Percentiles rank a stretch among this genome's conserved stretches.
Conservation (phyloP, 2,113 vertebrate genomes). For the Parotia lawesii region DNA sequence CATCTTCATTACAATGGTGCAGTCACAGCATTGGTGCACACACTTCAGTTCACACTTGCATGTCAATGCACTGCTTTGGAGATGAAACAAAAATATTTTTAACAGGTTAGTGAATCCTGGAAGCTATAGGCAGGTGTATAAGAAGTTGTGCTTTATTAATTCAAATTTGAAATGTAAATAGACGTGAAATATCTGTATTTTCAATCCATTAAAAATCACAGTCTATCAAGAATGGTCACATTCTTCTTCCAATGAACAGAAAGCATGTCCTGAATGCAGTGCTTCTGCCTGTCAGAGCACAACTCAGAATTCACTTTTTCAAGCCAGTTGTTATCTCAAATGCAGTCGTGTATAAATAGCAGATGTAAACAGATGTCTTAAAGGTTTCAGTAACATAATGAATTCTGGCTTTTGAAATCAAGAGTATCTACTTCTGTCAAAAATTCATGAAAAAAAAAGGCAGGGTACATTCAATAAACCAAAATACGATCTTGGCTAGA, state of each 20-base stretch:
- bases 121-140: background rate
- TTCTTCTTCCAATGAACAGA: constrained; percentile 20
- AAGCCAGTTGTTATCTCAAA: background rate
- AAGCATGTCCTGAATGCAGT: background rate
- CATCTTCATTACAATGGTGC: constrained; percentile 72
- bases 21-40: constrained; percentile 21
- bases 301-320: background rate
- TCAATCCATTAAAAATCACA: constrained; percentile 51
- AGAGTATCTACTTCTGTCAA: background rate
- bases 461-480: background rate
- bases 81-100: background rate
- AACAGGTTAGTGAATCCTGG: background rate
- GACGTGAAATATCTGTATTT: background rate
- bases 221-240: background rate
- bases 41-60: background rate
- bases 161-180: background rate
- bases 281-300: background rate
- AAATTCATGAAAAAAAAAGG: background rate
- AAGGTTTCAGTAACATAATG: background rate
- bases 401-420: background rate
- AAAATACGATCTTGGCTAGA: background rate
- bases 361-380: background rate
- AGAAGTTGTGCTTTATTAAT: background rate
- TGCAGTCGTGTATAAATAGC: background rate
- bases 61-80: background rate